These are phyloP conservation scores for Delphinus delphis DNA, from an alignment of 2,113 vertebrate genomes.

Conservation along the genomic window DNA sequence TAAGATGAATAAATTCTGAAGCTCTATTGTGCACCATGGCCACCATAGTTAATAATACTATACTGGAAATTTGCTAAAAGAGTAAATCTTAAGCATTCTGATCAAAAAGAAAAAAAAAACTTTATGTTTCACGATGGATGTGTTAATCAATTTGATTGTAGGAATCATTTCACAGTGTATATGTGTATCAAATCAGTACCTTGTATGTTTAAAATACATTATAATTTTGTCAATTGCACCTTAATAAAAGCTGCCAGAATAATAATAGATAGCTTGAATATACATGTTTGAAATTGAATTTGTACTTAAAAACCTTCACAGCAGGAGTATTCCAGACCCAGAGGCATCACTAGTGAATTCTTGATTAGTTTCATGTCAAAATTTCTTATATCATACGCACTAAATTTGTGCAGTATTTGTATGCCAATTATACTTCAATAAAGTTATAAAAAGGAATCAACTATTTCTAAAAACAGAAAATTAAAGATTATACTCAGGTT, in stretches of 20 bases:
- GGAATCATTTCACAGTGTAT: neutral
- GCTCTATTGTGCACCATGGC: neutral
- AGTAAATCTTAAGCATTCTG: neutral
- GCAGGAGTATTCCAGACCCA: neutral
- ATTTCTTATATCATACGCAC: neutral
- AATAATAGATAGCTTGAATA: neutral
- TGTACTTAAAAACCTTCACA: neutral
- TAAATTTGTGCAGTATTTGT: neutral
- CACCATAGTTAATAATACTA: neutral
- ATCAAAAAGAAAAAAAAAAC: neutral
- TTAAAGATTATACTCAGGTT: neutral
- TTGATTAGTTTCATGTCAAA: neutral
- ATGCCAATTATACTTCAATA: neutral
- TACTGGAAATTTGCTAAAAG: neutral
- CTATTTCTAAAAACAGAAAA: slow-evolving; percentile 17
- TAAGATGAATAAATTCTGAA: neutral
- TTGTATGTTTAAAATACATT: neutral
- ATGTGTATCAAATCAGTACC: neutral
- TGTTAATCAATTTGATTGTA: neutral
- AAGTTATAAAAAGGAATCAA: neutral
- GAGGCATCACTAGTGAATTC: neutral
- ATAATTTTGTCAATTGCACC: neutral
- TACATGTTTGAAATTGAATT: neutral
- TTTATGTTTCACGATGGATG: too few species aligned
- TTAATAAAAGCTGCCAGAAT: neutral